Evolutionary conservation across 2,113 vertebrate species (phyloP).

Genomic region (Brienomyrus longianalis): DNA sequence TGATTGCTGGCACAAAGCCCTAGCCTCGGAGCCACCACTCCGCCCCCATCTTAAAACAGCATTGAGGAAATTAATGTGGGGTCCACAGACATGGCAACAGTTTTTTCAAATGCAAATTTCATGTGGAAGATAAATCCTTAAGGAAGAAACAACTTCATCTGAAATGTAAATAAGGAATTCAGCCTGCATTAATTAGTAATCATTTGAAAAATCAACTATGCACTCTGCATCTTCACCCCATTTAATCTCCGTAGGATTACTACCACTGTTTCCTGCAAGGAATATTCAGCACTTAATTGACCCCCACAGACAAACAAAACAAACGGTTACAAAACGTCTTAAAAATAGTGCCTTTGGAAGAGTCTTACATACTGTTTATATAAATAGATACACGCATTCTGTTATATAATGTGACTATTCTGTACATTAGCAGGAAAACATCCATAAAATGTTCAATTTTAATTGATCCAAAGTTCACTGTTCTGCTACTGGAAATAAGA

Average conservation of each 20-base stretch:
- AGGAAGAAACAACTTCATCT: background rate
- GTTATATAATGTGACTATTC: background rate
- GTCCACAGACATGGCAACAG: background rate
- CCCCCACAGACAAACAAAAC: background rate
- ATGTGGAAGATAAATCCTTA: background rate
- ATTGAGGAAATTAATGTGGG: background rate
- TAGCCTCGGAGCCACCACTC: too few species aligned
- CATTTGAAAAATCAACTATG: background rate
- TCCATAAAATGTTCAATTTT: background rate
- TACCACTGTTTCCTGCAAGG: background rate
- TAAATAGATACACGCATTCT: background rate
- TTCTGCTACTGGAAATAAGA: background rate
- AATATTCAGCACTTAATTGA: background rate
- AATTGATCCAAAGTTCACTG: background rate
- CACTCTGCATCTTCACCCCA: background rate
- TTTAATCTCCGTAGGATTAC: background rate
- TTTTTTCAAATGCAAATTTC: slow-evolving; percentile 4
- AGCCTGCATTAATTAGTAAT: slow-evolving; percentile 6
- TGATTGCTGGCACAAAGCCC: too few species aligned
- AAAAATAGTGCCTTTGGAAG: background rate
- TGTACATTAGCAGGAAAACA: background rate
- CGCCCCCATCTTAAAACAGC: background rate
- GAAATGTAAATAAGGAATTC: background rate
- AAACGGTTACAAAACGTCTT: background rate
- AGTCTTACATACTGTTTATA: background rate